Conservation (phyloP, 2,797 vertebrate genomes). For the Amblyopsis hoosieri region DNA sequence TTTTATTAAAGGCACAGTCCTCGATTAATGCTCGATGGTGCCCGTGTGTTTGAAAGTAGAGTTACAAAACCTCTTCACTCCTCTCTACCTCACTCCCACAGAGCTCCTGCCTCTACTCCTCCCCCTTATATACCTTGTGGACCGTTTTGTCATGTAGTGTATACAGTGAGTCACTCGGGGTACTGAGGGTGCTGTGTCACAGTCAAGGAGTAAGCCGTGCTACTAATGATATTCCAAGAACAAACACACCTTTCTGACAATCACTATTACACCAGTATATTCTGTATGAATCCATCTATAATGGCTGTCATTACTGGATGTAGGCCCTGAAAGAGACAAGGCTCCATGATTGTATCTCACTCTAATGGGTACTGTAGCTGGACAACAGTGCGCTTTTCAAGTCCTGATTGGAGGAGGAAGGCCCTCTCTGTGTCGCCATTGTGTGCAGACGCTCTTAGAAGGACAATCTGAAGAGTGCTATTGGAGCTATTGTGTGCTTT, state of each 20-base stretch:
- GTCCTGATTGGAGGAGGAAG: slow-evolving; percentile 55
- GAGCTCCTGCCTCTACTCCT: no score
- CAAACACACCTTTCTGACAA: slow-evolving; percentile 9
- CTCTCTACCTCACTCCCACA: no score
- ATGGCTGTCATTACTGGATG: slow-evolving; percentile 31
- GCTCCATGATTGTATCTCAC: slow-evolving; percentile 46
- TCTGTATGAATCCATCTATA: slow-evolving; percentile 22
- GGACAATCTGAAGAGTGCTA: slow-evolving; percentile 46
- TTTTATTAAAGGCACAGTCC: not conserved
- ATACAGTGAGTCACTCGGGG: no score
- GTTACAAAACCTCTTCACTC: no score
- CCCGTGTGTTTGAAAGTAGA: no score
- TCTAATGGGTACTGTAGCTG: slow-evolving; percentile 17
- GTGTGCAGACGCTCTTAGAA: slow-evolving; percentile 59
- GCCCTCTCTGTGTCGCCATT: slow-evolving; percentile 63
- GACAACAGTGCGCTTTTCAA: slow-evolving; percentile 58
- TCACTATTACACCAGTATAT: slow-evolving; percentile 12
- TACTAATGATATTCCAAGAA: not conserved
- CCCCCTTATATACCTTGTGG: no score
- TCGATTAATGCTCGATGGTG: not conserved
- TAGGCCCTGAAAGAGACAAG: slow-evolving; percentile 36
- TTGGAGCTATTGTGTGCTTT: slow-evolving; percentile 66
- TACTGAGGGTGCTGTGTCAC: not conserved
- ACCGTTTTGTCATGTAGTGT: no score
- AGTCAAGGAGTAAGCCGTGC: not conserved